phyloP scores from a whole-genome alignment of 2,888 invertebrate genomes.

The Seira ritae region DNA sequence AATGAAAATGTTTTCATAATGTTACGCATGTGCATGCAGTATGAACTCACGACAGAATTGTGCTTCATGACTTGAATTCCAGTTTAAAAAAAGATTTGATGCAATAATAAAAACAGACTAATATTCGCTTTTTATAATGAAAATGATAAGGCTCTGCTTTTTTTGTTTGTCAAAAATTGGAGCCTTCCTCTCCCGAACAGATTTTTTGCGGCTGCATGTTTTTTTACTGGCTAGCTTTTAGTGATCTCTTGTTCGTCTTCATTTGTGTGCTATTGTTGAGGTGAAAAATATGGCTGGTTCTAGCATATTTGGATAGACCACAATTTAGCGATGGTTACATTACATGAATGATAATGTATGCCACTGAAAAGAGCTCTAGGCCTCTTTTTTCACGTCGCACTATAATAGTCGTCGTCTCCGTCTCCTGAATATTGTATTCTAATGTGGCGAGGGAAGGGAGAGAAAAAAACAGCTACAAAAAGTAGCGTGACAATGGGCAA shows the following conservation, averaged over 20 bases:
- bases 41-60: no score
- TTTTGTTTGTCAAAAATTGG: no score
- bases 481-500: conserved; percentile 63
- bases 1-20: no score
- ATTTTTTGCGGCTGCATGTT: no score
- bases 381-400: neutral
- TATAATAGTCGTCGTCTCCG: neutral
- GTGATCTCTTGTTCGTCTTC: neutral
- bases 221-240: neutral
- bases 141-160: no score
- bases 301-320: neutral
- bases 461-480: conserved; percentile 26
- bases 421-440: neutral
- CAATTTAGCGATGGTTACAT: neutral
- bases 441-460: neutral
- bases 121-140: no score
- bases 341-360: neutral
- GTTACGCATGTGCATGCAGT: no score
- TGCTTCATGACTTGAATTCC: no score
- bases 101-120: no score
- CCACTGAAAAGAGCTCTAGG: neutral
- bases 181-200: no score
- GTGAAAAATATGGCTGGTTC: neutral
- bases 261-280: neutral
- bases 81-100: no score